Evolutionary conservation across 2,888 invertebrate genomes (phyloP), one percentile per base, ranked within the genome.

Genomic region (Melitaea athalia): DNA sequence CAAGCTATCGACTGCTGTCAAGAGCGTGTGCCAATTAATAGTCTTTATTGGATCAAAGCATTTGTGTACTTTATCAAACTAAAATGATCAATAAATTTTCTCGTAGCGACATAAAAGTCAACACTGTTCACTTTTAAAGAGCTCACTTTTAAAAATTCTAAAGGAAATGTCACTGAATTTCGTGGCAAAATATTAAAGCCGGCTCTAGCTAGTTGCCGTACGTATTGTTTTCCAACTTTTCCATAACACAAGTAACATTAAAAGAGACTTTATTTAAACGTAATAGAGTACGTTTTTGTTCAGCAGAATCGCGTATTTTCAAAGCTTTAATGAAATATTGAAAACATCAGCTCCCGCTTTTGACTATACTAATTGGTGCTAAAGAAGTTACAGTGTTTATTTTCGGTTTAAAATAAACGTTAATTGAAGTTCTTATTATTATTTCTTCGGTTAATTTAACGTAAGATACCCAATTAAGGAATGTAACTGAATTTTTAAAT

Each of bases 81-180:
- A 52, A 52, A 52, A 52, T 52, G 24, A 55, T 55, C 55, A 55
- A 33, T 55, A 55, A n/a, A 33, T 33, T 38, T 33, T 55, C 31
- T 15, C 55, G 14, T 11, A 33, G 55, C 49, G 7, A 33, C 15
- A 17, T 43, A 50, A 55, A 61, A 63, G 43, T 49, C 31, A 50
- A 60, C n/a, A 31, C 45, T 52, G 57, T 57, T 67, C n/a, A 55
- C 38, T 63, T 64, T 64, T 63, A 55, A 64, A 59, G 60, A 63
- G 38, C 50, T 57, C 57, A 57, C 45, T 63, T 33, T 63, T 12
- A 53, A 61, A 65, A 72, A 57, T 45, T 52, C 31, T 52, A 64
- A 67, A 64, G 66, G 62, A 70, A 70, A 70, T 70, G 62, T 70
- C 64, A 70, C 62, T 62, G 66, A 66, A 72, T 72, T 70, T 68